Conservation (phyloP, 2,797 vertebrate species). For the Meriones psammophilus region DNA sequence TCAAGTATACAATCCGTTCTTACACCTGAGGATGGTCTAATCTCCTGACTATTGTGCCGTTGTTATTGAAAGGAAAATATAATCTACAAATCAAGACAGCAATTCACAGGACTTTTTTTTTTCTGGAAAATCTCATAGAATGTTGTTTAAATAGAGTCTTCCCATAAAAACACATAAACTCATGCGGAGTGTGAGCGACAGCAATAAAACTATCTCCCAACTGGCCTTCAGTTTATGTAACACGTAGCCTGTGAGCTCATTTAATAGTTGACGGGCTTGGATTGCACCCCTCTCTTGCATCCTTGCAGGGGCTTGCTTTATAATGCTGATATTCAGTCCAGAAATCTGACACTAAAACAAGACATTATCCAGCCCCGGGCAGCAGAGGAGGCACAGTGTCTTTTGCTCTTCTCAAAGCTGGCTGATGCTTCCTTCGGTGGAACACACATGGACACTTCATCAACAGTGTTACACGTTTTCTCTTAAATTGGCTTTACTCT, state of each 20-base stretch:
- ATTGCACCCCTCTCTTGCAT: not conserved
- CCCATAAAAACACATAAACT: constrained; percentile 76
- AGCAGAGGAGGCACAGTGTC: constrained; percentile 27
- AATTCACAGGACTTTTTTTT: constrained; percentile 57
- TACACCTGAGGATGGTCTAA: constrained; percentile 1
- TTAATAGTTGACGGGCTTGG: constrained; percentile 65
- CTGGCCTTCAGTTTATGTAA: constrained; percentile 78
- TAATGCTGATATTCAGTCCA: constrained; percentile 52
- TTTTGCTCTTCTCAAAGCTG: constrained; percentile 43
- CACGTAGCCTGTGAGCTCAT: constrained; percentile 70
- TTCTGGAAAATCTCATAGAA: constrained; percentile 73
- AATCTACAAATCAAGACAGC: not conserved
- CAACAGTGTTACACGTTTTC: constrained; percentile 76
- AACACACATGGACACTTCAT: constrained; percentile 75
- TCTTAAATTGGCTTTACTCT: constrained; percentile 78
- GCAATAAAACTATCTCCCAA: constrained; percentile 75
- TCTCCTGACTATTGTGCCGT: not conserved
- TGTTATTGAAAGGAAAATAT: constrained; percentile 48
- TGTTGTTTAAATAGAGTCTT: constrained; percentile 61
- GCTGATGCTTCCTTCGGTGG: constrained; percentile 68
- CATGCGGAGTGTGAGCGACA: constrained; percentile 66
- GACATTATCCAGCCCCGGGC: constrained; percentile 62
- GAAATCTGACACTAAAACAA: constrained; percentile 75
- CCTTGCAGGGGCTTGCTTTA: constrained; percentile 62
- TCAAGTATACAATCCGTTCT: constrained; percentile 12